Conservation (phyloP, 2,888 invertebrate genomes). For the Perizoma affinitatum region DNA sequence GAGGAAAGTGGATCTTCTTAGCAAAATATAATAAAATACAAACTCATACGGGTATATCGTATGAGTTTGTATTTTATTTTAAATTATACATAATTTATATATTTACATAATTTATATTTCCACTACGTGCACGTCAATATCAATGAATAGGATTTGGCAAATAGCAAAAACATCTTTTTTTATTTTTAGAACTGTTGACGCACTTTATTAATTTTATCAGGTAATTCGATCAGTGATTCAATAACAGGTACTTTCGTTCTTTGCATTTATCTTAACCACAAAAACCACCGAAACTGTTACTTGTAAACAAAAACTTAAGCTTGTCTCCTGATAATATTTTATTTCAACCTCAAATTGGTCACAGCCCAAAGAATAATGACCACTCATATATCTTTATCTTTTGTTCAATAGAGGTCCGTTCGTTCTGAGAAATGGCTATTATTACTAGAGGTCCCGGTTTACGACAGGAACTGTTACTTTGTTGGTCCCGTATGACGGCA, state of each 20-base stretch:
- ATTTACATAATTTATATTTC: too few species aligned
- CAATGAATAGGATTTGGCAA: too few species aligned
- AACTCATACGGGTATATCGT: too few species aligned
- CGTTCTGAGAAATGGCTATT: slow-evolving; percentile 66
- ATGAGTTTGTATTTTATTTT: too few species aligned
- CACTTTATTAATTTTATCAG: too few species aligned
- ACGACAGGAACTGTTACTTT: slow-evolving; percentile 76
- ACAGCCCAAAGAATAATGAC: slow-evolving; percentile 66
- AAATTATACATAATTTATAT: too few species aligned
- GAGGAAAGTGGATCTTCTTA: too few species aligned
- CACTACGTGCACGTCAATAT: too few species aligned
- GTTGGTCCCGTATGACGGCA: slow-evolving; percentile 61
- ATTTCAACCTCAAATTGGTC: slow-evolving; percentile 77
- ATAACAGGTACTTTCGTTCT: neutral
- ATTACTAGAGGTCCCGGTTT: slow-evolving; percentile 74
- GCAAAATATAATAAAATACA: too few species aligned
- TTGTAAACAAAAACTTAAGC: slow-evolving; percentile 54
- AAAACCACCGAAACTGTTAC: slow-evolving; percentile 51
- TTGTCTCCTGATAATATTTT: slow-evolving; percentile 58
- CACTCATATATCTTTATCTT: slow-evolving; percentile 69
- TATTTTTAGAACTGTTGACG: too few species aligned
- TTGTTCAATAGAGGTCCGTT: slow-evolving; percentile 67
- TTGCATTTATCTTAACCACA: slow-evolving; percentile 50
- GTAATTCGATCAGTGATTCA: too few species aligned
- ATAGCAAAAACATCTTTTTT: too few species aligned